phyloP scores from a whole-genome alignment of 1,140 invertebrate genomes.

The Hylaeus volcanicus region DNA sequence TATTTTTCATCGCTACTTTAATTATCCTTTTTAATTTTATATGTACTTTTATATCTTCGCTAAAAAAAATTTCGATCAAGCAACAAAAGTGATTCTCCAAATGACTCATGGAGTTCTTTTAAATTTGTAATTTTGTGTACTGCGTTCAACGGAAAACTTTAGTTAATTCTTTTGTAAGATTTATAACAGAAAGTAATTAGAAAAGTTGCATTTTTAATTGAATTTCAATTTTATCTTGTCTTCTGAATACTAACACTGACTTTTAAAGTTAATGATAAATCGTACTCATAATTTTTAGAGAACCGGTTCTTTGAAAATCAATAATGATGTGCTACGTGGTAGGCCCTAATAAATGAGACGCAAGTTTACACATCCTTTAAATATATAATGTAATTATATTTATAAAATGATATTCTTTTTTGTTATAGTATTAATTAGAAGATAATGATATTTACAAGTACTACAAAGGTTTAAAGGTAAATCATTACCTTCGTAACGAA shows the following conservation, averaged over 20 bases:
- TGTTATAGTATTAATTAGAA: neutral
- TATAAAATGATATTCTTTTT: too few relatives aligned
- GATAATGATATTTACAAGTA: neutral
- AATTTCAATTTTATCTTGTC: too few relatives aligned
- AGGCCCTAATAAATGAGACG: neutral
- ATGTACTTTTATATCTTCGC: neutral
- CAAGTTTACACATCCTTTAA: neutral
- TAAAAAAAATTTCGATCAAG: neutral
- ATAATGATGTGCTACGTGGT: too few relatives aligned
- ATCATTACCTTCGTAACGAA: neutral
- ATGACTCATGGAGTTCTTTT: neutral
- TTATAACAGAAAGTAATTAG: too few relatives aligned
- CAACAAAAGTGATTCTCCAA: neutral
- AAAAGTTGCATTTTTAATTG: too few relatives aligned
- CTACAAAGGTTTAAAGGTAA: neutral
- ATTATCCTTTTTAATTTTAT: neutral
- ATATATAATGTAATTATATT: too few relatives aligned
- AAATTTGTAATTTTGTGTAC: constrained; percentile 3
- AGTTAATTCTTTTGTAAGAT: neutral
- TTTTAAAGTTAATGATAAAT: too few relatives aligned
- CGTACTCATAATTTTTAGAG: neutral
- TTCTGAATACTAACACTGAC: too few relatives aligned
- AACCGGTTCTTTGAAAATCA: neutral
- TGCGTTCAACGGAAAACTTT: neutral
- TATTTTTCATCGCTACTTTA: neutral